Conservation (phyloP, 1,140 invertebrate species). For the Philopotamus ludificatus region DNA sequence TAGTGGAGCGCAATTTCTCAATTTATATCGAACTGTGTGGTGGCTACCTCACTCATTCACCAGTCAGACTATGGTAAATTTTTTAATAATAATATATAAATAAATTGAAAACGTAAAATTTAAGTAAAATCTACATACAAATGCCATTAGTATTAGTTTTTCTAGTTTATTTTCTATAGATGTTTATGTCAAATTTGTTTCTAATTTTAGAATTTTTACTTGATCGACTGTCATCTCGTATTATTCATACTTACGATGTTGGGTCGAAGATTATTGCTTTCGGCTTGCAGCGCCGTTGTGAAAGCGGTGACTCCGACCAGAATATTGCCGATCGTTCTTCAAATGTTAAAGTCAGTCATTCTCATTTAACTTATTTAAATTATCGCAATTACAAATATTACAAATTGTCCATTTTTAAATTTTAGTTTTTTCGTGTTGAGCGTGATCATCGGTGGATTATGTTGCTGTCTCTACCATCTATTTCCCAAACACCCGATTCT, state of each 20-base stretch:
- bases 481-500: slow-evolving; percentile 68
- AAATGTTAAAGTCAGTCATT: slow-evolving; percentile 49
- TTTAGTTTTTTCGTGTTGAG: slow-evolving; percentile 58
- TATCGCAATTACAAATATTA: slow-evolving; percentile 40
- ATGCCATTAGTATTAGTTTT: too few relatives aligned
- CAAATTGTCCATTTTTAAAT: slow-evolving; percentile 42
- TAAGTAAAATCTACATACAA: too few relatives aligned
- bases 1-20: slow-evolving; percentile 83
- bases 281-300: slow-evolving; percentile 45
- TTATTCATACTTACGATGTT: slow-evolving; percentile 79
- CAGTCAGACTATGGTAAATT: slow-evolving; percentile 82
- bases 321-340: slow-evolving; percentile 47
- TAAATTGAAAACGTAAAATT: too few relatives aligned
- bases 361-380: slow-evolving; percentile 13
- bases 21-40: slow-evolving; percentile 95
- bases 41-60: slow-evolving; percentile 92
- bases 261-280: slow-evolving; percentile 74
- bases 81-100: slow-evolving; percentile 32
- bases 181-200: slow-evolving; percentile 10
- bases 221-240: slow-evolving; percentile 86
- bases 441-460: slow-evolving; percentile 54
- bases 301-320: slow-evolving; percentile 45
- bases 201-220: slow-evolving; percentile 86
- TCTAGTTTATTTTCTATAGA: too few relatives aligned
- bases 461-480: slow-evolving; percentile 73